A percentile compares a stretch with the other conserved stretches of the same genome.
These are phyloP conservation scores for Coelogynopora nodosa DNA, from an alignment of 2,888 invertebrate species.

Conservation along the genomic window DNA sequence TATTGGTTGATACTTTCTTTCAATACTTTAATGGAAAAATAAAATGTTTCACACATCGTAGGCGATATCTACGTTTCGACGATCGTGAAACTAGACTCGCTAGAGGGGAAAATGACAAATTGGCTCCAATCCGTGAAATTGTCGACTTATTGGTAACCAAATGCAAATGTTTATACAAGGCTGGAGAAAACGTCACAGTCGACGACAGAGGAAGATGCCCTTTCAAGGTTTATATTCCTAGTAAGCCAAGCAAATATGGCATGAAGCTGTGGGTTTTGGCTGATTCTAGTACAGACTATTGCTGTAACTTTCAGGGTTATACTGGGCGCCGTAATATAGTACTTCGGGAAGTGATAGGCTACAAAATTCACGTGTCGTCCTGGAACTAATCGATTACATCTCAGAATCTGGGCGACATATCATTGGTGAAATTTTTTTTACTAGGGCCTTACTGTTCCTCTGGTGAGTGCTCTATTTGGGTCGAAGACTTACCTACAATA, in stretches of 20 bases:
- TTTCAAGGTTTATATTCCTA: conserved; percentile 14
- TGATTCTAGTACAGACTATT: neutral
- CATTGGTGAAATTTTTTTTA: conserved; percentile 7
- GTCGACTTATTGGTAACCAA: neutral
- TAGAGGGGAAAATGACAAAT: neutral
- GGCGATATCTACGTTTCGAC: conserved; percentile 31
- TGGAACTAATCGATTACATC: conserved; percentile 23
- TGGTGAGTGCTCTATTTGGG: neutral
- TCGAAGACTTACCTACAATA: conserved; percentile 7
- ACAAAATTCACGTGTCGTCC: conserved; percentile 10
- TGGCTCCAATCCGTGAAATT: conserved; percentile 16
- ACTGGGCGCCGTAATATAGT: conserved; percentile 2
- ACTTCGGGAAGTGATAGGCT: neutral
- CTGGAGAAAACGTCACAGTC: neutral
- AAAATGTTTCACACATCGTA: neutral
- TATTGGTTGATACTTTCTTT: conserved; percentile 18
- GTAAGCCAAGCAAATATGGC: conserved; percentile 20
- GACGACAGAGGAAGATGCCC: conserved; percentile 15
- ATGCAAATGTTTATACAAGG: neutral
- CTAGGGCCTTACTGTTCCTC: neutral
- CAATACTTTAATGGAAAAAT: conserved; percentile 2
- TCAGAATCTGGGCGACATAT: conserved; percentile 34
- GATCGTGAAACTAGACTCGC: neutral
- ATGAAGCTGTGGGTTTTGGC: conserved; percentile 25
- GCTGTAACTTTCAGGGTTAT: conserved; percentile 13